Evolutionary conservation across 1,140 invertebrate species (phyloP).

Genomic region (Pseudoatta argentina): DNA sequence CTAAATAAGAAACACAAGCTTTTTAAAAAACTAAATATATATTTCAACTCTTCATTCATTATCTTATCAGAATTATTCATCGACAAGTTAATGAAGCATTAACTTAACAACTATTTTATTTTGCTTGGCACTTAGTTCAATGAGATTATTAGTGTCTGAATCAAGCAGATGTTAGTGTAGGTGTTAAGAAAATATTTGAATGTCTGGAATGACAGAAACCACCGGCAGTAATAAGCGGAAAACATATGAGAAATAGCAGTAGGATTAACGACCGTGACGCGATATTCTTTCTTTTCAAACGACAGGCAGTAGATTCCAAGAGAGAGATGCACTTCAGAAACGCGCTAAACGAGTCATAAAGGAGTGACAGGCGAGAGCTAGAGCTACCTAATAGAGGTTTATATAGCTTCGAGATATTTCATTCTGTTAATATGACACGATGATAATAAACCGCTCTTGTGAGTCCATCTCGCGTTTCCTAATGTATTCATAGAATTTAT

Average conservation of each 20-base stretch:
- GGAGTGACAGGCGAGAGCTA: constrained; percentile 23
- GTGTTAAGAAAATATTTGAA: constrained; percentile 8
- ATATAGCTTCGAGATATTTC: constrained; percentile 36
- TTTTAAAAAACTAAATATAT: background rate
- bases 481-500: constrained; percentile 24
- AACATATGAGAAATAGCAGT: constrained; percentile 10
- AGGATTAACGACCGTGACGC: constrained; percentile 14
- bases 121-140: background rate
- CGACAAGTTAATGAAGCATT: background rate
- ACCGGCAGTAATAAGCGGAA: constrained; percentile 21
- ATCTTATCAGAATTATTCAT: constrained; percentile 10
- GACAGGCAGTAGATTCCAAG: constrained; percentile 1
- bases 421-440: constrained; percentile 31
- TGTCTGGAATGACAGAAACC: background rate
- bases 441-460: constrained; percentile 21
- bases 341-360: constrained; percentile 16
- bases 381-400: constrained; percentile 6
- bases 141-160: background rate
- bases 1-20: background rate
- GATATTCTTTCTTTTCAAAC: constrained; percentile 19
- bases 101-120: background rate
- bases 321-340: background rate
- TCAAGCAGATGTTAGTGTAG: background rate
- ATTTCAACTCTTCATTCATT: background rate
- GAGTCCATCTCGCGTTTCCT: background rate